Base-by-base conservation (phyloP, 2,888 invertebrate species). In the Ormyrus thymus region DNA sequence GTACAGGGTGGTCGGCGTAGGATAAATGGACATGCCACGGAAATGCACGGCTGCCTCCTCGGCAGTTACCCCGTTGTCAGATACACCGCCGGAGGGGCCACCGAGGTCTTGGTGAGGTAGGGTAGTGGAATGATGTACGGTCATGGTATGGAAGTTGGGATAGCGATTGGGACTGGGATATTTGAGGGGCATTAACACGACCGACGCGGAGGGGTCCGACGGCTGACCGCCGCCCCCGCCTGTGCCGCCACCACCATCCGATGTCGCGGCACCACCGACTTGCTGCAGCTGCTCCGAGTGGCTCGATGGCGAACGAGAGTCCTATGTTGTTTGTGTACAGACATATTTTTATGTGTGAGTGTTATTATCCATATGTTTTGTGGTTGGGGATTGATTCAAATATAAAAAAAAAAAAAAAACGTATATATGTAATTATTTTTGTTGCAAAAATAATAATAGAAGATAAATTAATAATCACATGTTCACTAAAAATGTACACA, bases 271-370 rank as follows among this genome's bases (percentile, higher is more conserved):
- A 53, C 69, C 58, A 69, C 83, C 82, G 79, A 82, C 83, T 82
- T 84, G 84, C 78, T 88, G 88, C 58, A 83, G 84, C 66, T 87
- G 88, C 82, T 88, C 89, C 86, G 88, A 89, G 81, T 87, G 87
- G 85, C 87, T 89, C 77, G 88, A 87, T 76, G 89, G 85, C 68
- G 89, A 87, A 84, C 85, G 88, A 83, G 86, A 84, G 78, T 89
- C 89, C 89, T 89, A 84, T 83, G 87, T 29, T 29, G 82, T 84
- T 84, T 78, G n/a, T 75, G 70, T 69, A 71, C 50, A 73, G 29
- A 79, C 50, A 48, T 29, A 29, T 78, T 69, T 62, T 8, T 10
- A 43, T 55, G 46, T 78, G 50, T 7, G 53, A 29, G 29, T 29
- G 29, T 29, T 29, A 29, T 29, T 29, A 29, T 29, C 4, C 29